phyloP scores from a whole-genome alignment of 2,113 vertebrate species.

The Gadus macrocephalus region DNA sequence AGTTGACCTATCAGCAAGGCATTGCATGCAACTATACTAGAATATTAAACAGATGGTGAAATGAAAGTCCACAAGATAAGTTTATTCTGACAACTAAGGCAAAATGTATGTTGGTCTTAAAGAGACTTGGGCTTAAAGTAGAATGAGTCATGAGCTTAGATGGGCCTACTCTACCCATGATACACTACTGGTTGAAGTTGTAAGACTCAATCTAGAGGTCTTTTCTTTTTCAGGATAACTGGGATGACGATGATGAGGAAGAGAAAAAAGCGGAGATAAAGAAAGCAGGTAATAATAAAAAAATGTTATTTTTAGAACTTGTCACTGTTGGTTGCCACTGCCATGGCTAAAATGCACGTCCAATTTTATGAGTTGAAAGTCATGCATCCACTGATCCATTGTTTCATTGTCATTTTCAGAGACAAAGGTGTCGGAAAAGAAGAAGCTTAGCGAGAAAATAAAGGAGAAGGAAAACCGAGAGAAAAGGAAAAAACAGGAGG shows the following conservation, averaged over 20 bases:
- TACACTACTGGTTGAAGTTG: too few relatives aligned
- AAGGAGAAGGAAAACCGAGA: slow-evolving; percentile 91
- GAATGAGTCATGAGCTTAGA: too few relatives aligned
- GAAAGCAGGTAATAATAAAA: slow-evolving; percentile 33
- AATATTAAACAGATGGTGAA: too few relatives aligned
- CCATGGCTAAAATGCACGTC: neutral
- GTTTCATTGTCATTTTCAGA: slow-evolving; percentile 63
- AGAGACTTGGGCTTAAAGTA: too few relatives aligned
- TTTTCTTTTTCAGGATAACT: slow-evolving; percentile 82
- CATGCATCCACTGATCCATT: neutral
- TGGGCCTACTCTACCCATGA: too few relatives aligned
- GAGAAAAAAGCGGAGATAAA: slow-evolving; percentile 59
- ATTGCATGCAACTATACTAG: too few relatives aligned
- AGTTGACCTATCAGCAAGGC: too few relatives aligned
- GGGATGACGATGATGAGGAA: slow-evolving; percentile 87
- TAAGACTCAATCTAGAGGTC: neutral
- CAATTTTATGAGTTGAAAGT: neutral
- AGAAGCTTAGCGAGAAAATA: slow-evolving; percentile 93
- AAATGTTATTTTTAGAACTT: neutral
- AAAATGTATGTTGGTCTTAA: too few relatives aligned
- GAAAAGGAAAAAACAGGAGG: slow-evolving; percentile 90
- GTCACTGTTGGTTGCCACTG: neutral
- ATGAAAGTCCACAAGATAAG: too few relatives aligned
- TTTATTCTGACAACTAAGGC: too few relatives aligned
- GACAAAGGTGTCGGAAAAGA: slow-evolving; percentile 89